Percentiles rank a stretch among this genome's conserved stretches.
Evolutionary conservation across 2,888 invertebrate species (phyloP).

Genomic region (Aromia moschata): DNA sequence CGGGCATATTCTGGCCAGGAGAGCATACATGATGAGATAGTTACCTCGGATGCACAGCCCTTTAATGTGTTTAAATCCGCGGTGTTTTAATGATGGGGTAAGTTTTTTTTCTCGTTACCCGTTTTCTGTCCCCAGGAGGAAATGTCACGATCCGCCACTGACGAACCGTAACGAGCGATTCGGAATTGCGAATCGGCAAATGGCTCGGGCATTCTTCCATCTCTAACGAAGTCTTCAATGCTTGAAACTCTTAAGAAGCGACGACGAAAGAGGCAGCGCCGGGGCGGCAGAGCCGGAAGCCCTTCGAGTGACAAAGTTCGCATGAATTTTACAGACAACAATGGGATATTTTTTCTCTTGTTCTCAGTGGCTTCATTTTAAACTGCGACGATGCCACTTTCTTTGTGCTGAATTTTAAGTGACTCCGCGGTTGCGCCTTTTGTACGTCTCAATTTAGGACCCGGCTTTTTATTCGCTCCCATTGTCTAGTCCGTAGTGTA

Average conservation of each 20-base stretch:
- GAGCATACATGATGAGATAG: too few species aligned
- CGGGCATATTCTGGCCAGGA: too few species aligned
- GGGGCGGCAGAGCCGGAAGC: conserved; percentile 43
- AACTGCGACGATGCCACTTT: conserved; percentile 28
- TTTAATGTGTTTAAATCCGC: too few species aligned
- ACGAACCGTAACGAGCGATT: too few species aligned
- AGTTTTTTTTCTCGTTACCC: too few species aligned
- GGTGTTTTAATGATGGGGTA: too few species aligned
- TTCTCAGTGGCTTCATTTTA: conserved; percentile 36
- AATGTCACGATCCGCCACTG: too few species aligned
- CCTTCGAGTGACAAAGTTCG: conserved; percentile 47
- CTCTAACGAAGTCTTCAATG: conserved; percentile 31
- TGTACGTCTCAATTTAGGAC: background rate
- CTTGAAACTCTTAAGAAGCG: conserved; percentile 38
- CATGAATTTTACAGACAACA: conserved; percentile 48
- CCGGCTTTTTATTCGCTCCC: background rate
- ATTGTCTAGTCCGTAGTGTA: background rate
- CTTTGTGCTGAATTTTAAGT: conserved; percentile 13
- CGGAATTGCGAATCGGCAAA: conserved; percentile 44
- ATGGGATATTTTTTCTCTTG: conserved; percentile 45
- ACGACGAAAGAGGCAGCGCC: conserved; percentile 29
- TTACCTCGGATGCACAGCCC: too few species aligned
- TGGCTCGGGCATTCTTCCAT: conserved; percentile 43
- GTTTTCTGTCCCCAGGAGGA: too few species aligned
- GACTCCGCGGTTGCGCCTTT: background rate